A percentile compares a stretch with the other conserved stretches of the same genome.
phyloP scores from a whole-genome alignment of 1,140 invertebrate genomes.

The Spodoptera litura region DNA sequence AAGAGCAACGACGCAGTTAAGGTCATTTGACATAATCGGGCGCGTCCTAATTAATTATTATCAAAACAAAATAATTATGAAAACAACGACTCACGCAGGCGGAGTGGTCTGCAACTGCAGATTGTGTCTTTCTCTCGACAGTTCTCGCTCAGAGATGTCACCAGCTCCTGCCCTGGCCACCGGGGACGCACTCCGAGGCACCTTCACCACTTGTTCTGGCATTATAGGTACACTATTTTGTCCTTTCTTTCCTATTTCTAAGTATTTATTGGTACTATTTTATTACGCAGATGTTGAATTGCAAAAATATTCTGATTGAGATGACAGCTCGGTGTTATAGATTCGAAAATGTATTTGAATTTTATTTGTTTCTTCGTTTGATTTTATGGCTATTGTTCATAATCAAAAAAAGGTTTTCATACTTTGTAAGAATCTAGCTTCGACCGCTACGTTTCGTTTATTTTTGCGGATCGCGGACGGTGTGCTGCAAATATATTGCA shows the following conservation, averaged over 20 bases:
- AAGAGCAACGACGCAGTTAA: too few relatives aligned
- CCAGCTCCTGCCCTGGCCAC: slow-evolving; percentile 72
- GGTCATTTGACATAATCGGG: too few relatives aligned
- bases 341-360: slow-evolving; percentile 44
- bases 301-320: slow-evolving; percentile 7
- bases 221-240: slow-evolving; percentile 44
- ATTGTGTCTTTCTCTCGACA: slow-evolving; percentile 64
- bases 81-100: slow-evolving; percentile 61
- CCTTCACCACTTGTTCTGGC: slow-evolving; percentile 65
- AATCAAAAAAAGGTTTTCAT: not conserved
- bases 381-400: not conserved
- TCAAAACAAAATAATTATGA: not conserved
- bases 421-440: too few relatives aligned
- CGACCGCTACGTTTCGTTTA: too few relatives aligned
- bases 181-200: slow-evolving; percentile 69
- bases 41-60: not conserved
- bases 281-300: slow-evolving; percentile 21
- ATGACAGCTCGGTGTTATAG: slow-evolving; percentile 38
- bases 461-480: too few relatives aligned
- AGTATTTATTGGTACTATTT: not conserved
- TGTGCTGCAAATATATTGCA: too few relatives aligned
- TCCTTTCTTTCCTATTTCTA: not conserved
- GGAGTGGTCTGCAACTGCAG: slow-evolving; percentile 69
- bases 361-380: slow-evolving; percentile 17
- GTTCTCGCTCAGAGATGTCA: slow-evolving; percentile 72